Percentiles rank a stretch among this genome's conserved stretches.
Conservation (phyloP, 2,888 invertebrate genomes). For the Eupithecia subfuscata region DNA sequence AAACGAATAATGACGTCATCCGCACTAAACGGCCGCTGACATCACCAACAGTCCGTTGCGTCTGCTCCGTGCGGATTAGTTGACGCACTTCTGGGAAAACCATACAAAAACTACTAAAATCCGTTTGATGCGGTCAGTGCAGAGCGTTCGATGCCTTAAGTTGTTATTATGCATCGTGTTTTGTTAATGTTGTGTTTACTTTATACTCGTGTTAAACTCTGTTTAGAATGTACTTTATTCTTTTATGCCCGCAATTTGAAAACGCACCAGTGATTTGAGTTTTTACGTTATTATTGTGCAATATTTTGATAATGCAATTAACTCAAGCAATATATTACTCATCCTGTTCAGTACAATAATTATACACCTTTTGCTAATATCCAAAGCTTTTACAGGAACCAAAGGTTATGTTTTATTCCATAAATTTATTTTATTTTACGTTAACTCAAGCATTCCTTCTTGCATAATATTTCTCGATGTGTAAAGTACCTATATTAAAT, state of each 20-base stretch:
- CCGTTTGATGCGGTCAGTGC: too few relatives aligned
- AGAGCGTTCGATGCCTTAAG: background rate
- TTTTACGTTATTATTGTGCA: conserved; percentile 47
- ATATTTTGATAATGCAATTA: conserved; percentile 55
- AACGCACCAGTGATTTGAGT: conserved; percentile 76
- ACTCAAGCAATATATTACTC: conserved; percentile 41
- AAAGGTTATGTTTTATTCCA: conserved; percentile 63
- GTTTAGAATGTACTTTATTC: background rate
- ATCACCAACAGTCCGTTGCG: too few relatives aligned
- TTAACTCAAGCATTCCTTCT: conserved; percentile 59
- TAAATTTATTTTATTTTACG: conserved; percentile 57
- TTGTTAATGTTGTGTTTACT: background rate
- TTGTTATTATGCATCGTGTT: conserved; percentile 47
- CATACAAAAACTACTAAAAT: too few relatives aligned
- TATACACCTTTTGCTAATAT: conserved; percentile 52
- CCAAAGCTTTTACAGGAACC: conserved; percentile 69
- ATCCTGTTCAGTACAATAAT: conserved; percentile 74
- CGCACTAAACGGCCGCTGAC: too few relatives aligned
- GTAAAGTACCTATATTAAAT: conserved; percentile 37
- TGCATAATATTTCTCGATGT: conserved; percentile 54
- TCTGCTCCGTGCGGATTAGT: too few relatives aligned
- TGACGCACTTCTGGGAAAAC: too few relatives aligned
- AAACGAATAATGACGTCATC: too few relatives aligned
- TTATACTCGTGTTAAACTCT: background rate
- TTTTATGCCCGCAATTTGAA: conserved; percentile 46